A percentile compares a stretch with the other conserved stretches of the same genome.
These are phyloP conservation scores for Pangasianodon hypophthalmus DNA, from an alignment of 2,113 vertebrate species.

Conservation along the genomic window DNA sequence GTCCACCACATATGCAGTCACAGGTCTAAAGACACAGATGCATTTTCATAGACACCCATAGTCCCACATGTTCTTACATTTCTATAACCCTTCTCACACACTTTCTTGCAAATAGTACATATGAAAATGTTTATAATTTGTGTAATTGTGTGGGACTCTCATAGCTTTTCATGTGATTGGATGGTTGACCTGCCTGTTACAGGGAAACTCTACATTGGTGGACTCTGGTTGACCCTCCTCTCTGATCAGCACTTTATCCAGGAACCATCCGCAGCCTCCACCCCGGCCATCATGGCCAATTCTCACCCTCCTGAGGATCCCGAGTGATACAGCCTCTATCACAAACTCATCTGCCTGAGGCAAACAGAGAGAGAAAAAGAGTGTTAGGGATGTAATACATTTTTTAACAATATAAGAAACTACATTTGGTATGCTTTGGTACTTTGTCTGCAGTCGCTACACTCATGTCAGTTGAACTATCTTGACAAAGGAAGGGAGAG, in stretches of 20 bases:
- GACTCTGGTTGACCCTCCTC: constrained; percentile 92
- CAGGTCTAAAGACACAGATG: background rate
- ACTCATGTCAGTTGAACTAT: background rate
- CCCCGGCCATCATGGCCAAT: constrained; percentile 92
- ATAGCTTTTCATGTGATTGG: background rate
- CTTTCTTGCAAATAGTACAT: background rate
- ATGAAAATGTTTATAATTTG: background rate
- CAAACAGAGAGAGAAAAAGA: background rate
- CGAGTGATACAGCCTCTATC: constrained; percentile 85
- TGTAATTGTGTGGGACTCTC: background rate
- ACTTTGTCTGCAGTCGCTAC: background rate
- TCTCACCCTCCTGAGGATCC: constrained; percentile 84
- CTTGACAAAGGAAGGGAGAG: background rate
- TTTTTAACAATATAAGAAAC: background rate
- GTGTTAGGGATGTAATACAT: background rate
- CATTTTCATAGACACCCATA: background rate
- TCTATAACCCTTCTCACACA: background rate
- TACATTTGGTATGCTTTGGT: background rate
- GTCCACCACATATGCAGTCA: background rate
- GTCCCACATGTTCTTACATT: background rate
- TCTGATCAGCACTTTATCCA: constrained; percentile 91
- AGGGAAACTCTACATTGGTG: constrained; percentile 87
- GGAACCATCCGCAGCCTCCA: constrained; percentile 91
- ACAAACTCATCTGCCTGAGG: constrained; percentile 91
- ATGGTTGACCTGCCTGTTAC: constrained; percentile 80